Conservation (phyloP, 2,888 invertebrate species). For the Melieria picta region DNA sequence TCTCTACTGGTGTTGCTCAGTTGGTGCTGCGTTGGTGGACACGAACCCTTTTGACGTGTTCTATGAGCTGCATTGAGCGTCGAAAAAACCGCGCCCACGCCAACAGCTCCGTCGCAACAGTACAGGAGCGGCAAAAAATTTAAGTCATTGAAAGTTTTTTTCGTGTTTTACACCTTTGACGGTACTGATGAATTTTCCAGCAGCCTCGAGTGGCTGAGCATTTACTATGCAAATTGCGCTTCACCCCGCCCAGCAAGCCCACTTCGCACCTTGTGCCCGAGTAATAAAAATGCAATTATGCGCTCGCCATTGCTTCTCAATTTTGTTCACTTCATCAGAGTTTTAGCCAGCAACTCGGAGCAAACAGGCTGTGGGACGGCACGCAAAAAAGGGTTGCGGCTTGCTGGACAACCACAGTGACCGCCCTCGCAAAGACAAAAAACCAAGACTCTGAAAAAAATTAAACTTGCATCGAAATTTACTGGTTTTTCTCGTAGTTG, state of each 20-base stretch:
- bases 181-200: slow-evolving; percentile 47
- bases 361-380: slow-evolving; percentile 17
- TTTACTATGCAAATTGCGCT: slow-evolving; percentile 42
- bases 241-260: too few relatives aligned
- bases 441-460: too few relatives aligned
- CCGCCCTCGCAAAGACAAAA: not conserved
- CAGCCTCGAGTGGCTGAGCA: slow-evolving; percentile 38
- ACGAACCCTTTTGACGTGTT: not conserved
- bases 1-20: not conserved
- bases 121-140: slow-evolving; percentile 1
- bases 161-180: slow-evolving; percentile 58
- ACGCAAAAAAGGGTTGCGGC: slow-evolving; percentile 25
- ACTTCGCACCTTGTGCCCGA: slow-evolving; percentile 3
- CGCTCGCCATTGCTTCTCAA: slow-evolving; percentile 37
- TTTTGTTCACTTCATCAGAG: slow-evolving; percentile 42
- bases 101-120: not conserved
- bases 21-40: not conserved
- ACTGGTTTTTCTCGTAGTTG: too few relatives aligned
- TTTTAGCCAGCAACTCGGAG: slow-evolving; percentile 30
- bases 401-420: slow-evolving; percentile 16
- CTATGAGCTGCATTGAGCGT: too few relatives aligned
- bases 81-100: too few relatives aligned
- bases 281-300: slow-evolving; percentile 49
- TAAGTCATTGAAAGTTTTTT: slow-evolving; percentile 56
- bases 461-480: too few relatives aligned